Base-by-base conservation (phyloP, 53 echinoderm and acorn worm genomes). In the Holothuria scabra region DNA sequence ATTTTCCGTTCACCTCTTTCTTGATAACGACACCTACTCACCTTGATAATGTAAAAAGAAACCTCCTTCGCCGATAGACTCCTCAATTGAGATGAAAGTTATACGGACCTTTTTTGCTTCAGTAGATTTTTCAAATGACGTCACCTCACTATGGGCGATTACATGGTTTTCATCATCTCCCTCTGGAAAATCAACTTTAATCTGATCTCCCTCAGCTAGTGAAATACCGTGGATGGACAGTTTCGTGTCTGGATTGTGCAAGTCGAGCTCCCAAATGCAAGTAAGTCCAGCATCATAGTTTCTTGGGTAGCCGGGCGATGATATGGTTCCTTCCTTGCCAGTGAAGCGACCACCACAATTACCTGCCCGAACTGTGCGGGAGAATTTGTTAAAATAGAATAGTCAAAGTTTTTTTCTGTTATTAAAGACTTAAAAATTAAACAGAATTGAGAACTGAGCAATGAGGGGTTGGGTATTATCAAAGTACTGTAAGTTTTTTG, bases 31-130 rank as follows among this genome's bases (percentile, higher is more conserved):
- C 64, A 12, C 28, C 26, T 13, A 26, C 30, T 64, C 64, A 78
- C 78, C 78, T 78, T 78, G 78, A n/a, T 52, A 78, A 20, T 59
- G 31, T 56, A 78, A 58, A 52, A 78, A 78, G 52, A 78, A 78
- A 12, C 78, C 78, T 16, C 58, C 78, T 28, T 8, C 78, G 29
- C 78, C 78, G 32, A 8, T 5, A 21, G 78, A 78, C 7, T 24
- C 16, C 5, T 28, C 78, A 13, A 24, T 16, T 16, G 78, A 78
- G 1, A 31, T 30, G 32, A 78, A 78, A 2, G 58, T 58, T 55
- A 78, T 20, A n/a, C 56, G 56, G 29, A 78, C 32, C 4, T 14
- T 46, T 7, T 57, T 57, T 0, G 78, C 78, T 21, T 56, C 56
- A 32, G 78, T 78, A 11, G 78, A 30, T 58, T 48, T 46, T 23